A percentile compares a stretch with the other conserved stretches of the same genome.
phyloP scores from a whole-genome alignment of 1,140 invertebrate species.

The Anthonomus grandis region DNA sequence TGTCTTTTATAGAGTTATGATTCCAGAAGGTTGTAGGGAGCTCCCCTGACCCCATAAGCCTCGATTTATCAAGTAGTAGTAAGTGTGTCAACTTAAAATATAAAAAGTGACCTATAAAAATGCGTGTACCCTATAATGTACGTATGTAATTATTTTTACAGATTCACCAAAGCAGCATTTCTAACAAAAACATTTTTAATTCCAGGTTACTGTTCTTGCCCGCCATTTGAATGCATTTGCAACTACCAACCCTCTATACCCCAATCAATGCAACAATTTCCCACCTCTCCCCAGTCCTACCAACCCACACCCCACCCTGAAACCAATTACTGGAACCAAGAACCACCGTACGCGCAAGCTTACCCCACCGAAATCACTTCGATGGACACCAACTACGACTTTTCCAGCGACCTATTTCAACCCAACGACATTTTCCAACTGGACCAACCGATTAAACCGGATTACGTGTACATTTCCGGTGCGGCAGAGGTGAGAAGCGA shows the following conservation, averaged over 20 bases:
- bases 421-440: slow-evolving; percentile 75
- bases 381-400: slow-evolving; percentile 47
- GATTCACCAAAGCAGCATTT: too few relatives aligned
- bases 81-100: too few relatives aligned
- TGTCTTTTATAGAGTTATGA: too few relatives aligned
- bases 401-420: slow-evolving; percentile 66
- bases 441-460: slow-evolving; percentile 66
- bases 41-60: too few relatives aligned
- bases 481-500: slow-evolving; percentile 42
- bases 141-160: too few relatives aligned
- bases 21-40: too few relatives aligned
- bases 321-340: slow-evolving; percentile 43
- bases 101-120: too few relatives aligned
- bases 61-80: too few relatives aligned
- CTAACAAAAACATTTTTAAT: too few relatives aligned
- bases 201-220: slow-evolving; percentile 62
- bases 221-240: slow-evolving; percentile 63
- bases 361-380: slow-evolving; percentile 30
- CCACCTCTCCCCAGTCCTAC: slow-evolving; percentile 33
- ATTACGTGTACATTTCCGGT: slow-evolving; percentile 48
- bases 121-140: too few relatives aligned
- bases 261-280: slow-evolving; percentile 35
- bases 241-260: slow-evolving; percentile 46
- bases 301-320: slow-evolving; percentile 30
- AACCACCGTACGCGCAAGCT: slow-evolving; percentile 36